phyloP scores from a whole-genome alignment of 1,140 invertebrate genomes.

The Homalodisca vitripennis region DNA sequence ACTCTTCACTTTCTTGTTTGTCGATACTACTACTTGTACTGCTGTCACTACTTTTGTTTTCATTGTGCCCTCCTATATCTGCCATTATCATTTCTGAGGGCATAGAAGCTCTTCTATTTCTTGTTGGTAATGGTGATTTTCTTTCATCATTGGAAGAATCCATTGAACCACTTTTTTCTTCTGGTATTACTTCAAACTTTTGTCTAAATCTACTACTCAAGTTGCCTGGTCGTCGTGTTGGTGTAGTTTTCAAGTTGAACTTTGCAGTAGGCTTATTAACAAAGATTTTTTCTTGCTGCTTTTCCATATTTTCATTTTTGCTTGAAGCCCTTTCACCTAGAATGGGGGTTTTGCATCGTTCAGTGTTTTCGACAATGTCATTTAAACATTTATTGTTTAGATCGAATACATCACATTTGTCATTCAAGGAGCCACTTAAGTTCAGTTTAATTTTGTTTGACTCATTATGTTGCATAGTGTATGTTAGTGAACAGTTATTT shows the following conservation, averaged over 20 bases:
- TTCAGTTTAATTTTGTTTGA: constrained; percentile 2
- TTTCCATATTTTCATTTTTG: constrained; percentile 2
- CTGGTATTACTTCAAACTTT: constrained; percentile 42
- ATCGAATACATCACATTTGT: neutral
- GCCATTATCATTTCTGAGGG: constrained; percentile 26
- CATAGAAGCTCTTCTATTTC: constrained; percentile 17
- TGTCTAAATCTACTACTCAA: constrained; percentile 27
- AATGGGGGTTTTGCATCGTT: constrained; percentile 11
- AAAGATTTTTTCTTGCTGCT: neutral
- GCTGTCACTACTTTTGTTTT: constrained; percentile 25
- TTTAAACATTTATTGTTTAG: neutral
- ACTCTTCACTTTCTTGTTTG: neutral
- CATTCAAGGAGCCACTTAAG: neutral
- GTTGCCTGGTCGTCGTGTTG: constrained; percentile 21
- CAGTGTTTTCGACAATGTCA: constrained; percentile 10
- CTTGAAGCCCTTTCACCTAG: constrained; percentile 10
- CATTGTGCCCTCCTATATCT: constrained; percentile 2
- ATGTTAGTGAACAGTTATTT: no score
- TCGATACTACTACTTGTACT: constrained; percentile 26
- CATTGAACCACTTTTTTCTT: constrained; percentile 38
- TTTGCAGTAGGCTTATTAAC: constrained; percentile 21
- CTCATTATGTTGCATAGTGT: neutral
- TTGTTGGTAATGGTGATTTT: constrained; percentile 8
- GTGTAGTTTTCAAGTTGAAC: constrained; percentile 1
- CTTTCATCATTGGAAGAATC: constrained; percentile 31